Percentiles rank a stretch among this genome's conserved stretches.
phyloP scores from a whole-genome alignment of 2,888 invertebrate species.

The Dendrolimus houi region DNA sequence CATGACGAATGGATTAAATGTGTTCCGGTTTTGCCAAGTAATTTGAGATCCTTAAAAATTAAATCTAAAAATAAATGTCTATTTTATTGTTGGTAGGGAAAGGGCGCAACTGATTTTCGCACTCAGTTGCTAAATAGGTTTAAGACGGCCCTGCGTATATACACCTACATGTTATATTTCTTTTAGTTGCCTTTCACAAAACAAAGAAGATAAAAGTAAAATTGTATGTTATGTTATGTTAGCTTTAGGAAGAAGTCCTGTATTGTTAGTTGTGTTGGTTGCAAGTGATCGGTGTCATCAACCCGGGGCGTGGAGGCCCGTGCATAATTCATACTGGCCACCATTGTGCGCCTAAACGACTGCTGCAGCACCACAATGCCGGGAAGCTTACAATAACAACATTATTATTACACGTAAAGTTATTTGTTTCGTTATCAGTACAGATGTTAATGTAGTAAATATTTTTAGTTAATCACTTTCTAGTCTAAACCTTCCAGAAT shows the following conservation, averaged over 20 bases:
- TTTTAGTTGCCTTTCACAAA: neutral
- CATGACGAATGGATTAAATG: too few species aligned
- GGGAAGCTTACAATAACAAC: constrained; percentile 7
- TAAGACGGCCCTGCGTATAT: too few species aligned
- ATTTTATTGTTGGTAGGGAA: too few species aligned
- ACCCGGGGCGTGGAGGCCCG: constrained; percentile 40
- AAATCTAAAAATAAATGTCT: constrained; percentile 1
- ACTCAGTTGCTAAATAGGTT: too few species aligned
- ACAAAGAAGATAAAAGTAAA: neutral
- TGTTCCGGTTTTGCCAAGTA: too few species aligned
- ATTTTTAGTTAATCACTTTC: too few species aligned
- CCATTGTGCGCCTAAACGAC: constrained; percentile 39
- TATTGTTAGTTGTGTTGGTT: constrained; percentile 21
- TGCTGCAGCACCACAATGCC: constrained; percentile 15
- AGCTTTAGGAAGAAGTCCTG: constrained; percentile 26
- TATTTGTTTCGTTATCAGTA: neutral
- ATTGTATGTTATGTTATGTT: constrained; percentile 14
- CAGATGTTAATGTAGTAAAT: too few species aligned
- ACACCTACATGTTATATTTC: too few species aligned
- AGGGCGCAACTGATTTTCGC: too few species aligned
- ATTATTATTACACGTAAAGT: constrained; percentile 2
- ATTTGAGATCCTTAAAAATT: neutral
- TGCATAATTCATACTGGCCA: constrained; percentile 53
- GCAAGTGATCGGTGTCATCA: constrained; percentile 39
- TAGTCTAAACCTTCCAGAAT: too few species aligned